Percentiles rank a stretch among this genome's conserved stretches.
Evolutionary conservation across 2,888 invertebrate species (phyloP).

Genomic region (Xanthia icteritia): DNA sequence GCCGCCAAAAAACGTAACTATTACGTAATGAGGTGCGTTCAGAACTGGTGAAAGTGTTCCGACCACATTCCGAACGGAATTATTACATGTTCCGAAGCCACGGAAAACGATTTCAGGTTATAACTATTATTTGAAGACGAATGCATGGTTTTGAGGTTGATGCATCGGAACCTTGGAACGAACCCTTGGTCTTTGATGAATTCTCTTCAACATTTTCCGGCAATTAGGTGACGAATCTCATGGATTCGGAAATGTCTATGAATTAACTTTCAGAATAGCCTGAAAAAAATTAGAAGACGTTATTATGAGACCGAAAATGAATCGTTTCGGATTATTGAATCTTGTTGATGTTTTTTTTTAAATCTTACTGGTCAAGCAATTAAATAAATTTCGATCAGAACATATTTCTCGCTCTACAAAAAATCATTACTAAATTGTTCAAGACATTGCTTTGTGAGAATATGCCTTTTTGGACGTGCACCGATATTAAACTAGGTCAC

Average conservation of each 20-base stretch:
- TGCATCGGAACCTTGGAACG: neutral
- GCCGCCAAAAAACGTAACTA: slow-evolving; percentile 79
- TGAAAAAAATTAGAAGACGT: neutral
- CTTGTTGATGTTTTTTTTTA: neutral
- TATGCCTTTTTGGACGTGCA: neutral
- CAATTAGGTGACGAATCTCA: too few relatives aligned
- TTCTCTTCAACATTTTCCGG: neutral
- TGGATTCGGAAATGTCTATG: neutral
- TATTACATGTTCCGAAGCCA: slow-evolving; percentile 59
- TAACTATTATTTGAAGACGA: slow-evolving; percentile 10
- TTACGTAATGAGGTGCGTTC: slow-evolving; percentile 67
- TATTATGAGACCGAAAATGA: neutral
- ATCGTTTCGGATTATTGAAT: neutral
- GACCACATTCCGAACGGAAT: slow-evolving; percentile 75
- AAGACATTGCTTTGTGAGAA: neutral
- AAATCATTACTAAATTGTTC: neutral
- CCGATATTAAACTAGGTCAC: slow-evolving; percentile 9
- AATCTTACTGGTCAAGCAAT: neutral
- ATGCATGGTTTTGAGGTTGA: neutral
- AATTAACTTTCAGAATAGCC: neutral
- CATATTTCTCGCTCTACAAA: neutral
- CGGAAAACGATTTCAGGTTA: slow-evolving; percentile 49
- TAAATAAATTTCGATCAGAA: neutral
- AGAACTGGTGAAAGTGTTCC: slow-evolving; percentile 80
- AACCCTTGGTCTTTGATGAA: neutral